phyloP scores from a whole-genome alignment of 1,140 invertebrate genomes.

The Oryctes rhinoceros region DNA sequence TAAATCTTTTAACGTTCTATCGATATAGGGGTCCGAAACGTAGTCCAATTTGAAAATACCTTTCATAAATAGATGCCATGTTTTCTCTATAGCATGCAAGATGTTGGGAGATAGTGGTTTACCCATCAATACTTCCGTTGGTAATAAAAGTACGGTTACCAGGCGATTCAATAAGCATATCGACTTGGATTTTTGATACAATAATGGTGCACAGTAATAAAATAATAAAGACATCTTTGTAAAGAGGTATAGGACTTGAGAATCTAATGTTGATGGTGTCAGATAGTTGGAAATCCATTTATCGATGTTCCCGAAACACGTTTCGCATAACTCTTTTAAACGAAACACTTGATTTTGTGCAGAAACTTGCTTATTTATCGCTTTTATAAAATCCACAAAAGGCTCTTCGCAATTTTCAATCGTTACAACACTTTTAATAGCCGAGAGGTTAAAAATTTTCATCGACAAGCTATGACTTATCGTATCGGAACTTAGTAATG shows the following conservation, averaged over 20 bases:
- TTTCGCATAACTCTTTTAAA: conserved; percentile 49
- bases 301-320: conserved; percentile 53
- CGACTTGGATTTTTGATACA: conserved; percentile 54
- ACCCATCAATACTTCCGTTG: conserved; percentile 54
- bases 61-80: conserved; percentile 56
- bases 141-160: conserved; percentile 51
- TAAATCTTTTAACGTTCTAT: conserved; percentile 54
- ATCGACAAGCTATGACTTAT: not conserved
- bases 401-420: conserved; percentile 11
- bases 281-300: conserved; percentile 49
- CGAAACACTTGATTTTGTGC: not conserved
- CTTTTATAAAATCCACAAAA: conserved; percentile 25
- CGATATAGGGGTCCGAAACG: conserved; percentile 54
- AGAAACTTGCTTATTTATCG: conserved; percentile 12
- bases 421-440: not conserved
- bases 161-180: conserved; percentile 53
- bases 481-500: not conserved
- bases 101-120: conserved; percentile 49
- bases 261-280: conserved; percentile 49
- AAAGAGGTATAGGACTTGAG: conserved; percentile 51
- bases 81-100: conserved; percentile 52
- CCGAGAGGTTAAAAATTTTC: conserved; percentile 24
- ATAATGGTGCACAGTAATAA: conserved; percentile 50
- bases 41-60: conserved; percentile 51
- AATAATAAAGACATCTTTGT: conserved; percentile 51